Evolutionary conservation across 2,888 invertebrate genomes (phyloP), one percentile per base, ranked within the genome.

Genomic region (Fragum fragum): DNA sequence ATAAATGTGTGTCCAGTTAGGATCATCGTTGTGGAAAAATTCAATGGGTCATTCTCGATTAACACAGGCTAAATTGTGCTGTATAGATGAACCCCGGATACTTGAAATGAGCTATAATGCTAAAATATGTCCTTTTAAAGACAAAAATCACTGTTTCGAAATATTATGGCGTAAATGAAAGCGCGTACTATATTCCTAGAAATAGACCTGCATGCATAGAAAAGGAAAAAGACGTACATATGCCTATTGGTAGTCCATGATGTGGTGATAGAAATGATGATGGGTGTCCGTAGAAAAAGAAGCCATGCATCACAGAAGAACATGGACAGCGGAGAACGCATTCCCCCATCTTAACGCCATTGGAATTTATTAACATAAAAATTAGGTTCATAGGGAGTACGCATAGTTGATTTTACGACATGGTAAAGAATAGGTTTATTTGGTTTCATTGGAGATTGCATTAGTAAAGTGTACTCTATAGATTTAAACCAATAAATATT

Each of bases 201-300:
- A 9, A 9, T 9, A 36, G 9, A 36, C 3, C 3, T 36, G 32
- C 32, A 36, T 36, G 32, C 32, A 36, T 36, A 36, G 3, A 47
- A 14, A 47, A 47, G 5, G 47, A 66, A 21, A 32, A 53, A 32
- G 47, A 82, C 82, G 36, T 83, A 83, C 83, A 75, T 59, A 83
- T 74, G 42, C 75, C 83, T 23, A 80, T 61, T 6, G 68, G 61
- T 23, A 83, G 39, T 72, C 83, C 72, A 52, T 76, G 84, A 32
- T 78, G 84, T 14, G 75, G 70, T 23, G 84, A 53, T 18, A 84
- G 55, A 28, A 81, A 84, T 16, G 78, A 66, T 9, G 80, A 39
- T 21, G 71, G 63, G 59, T 79, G 78, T 42, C 84, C 84, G 78
- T 84, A 84, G 69, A 84, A 78, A 81, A 84, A 84, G 71, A 84